Evolutionary conservation across 2,888 invertebrate species (phyloP).

Genomic region (Alentia gelatinosa): DNA sequence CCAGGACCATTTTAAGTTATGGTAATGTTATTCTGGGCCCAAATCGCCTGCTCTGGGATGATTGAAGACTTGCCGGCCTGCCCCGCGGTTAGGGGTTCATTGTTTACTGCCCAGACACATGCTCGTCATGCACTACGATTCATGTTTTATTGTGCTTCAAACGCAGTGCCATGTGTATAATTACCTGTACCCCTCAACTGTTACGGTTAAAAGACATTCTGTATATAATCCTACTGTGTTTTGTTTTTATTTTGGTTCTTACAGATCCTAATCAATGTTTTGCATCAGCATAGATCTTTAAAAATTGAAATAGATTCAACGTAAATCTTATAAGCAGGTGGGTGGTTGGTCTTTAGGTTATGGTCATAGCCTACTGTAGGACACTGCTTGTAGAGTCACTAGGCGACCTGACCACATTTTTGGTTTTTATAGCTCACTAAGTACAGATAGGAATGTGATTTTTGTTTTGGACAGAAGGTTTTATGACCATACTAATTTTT

Average conservation of each 20-base stretch:
- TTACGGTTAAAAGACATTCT: neutral
- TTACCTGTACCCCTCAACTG: neutral
- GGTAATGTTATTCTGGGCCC: neutral
- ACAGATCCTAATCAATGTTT: too few relatives aligned
- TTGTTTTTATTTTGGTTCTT: neutral
- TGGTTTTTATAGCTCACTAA: too few relatives aligned
- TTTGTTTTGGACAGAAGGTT: too few relatives aligned
- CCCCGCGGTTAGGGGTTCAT: neutral
- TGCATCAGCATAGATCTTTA: too few relatives aligned
- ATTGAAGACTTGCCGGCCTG: neutral
- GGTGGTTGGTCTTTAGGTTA: too few relatives aligned
- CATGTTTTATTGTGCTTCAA: slow-evolving; percentile 16
- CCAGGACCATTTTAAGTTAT: neutral
- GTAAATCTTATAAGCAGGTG: too few relatives aligned
- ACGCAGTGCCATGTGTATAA: neutral
- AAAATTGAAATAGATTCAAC: too few relatives aligned
- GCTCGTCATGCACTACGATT: neutral
- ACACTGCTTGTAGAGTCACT: too few relatives aligned
- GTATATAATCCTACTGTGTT: neutral
- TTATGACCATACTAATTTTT: too few relatives aligned
- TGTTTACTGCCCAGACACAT: neutral
- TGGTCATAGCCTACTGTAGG: too few relatives aligned
- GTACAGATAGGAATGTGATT: too few relatives aligned
- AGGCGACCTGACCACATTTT: too few relatives aligned
- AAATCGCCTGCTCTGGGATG: neutral